These are phyloP conservation scores for Pseudeuparius sepicola DNA, from an alignment of 2,888 invertebrate genomes.

Conservation along the genomic window DNA sequence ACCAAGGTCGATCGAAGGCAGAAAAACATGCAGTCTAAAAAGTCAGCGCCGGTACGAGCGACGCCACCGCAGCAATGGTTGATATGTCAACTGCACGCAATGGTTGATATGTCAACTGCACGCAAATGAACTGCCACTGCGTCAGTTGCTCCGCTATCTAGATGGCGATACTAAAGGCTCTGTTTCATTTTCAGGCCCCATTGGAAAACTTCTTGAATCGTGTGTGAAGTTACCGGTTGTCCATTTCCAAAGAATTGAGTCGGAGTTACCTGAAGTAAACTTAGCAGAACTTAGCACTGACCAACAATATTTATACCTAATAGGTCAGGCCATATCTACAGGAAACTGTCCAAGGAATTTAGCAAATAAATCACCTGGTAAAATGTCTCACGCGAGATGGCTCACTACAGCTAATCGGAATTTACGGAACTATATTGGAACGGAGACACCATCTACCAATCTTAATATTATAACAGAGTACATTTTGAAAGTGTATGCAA, in stretches of 20 bases:
- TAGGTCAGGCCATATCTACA: not conserved
- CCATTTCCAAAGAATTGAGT: slow-evolving; percentile 1
- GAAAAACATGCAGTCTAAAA: too few relatives aligned
- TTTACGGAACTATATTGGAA: slow-evolving; percentile 1
- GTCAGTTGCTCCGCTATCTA: too few relatives aligned
- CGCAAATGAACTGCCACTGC: slow-evolving; percentile 7
- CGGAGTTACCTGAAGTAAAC: not conserved
- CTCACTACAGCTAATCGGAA: slow-evolving; percentile 2
- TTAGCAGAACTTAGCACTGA: slow-evolving; percentile 5
- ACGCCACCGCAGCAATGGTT: too few relatives aligned
- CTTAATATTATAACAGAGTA: slow-evolving; percentile 2
- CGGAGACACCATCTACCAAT: slow-evolving; percentile 2
- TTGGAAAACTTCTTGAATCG: too few relatives aligned
- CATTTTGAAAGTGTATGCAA: slow-evolving; percentile 4
- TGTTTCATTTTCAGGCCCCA: too few relatives aligned
- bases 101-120: not conserved
- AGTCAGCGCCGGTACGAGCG: too few relatives aligned
- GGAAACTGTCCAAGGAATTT: not conserved
- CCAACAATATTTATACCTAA: slow-evolving; percentile 3
- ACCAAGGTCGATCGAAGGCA: too few relatives aligned
- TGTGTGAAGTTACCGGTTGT: too few relatives aligned
- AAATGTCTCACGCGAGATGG: too few relatives aligned
- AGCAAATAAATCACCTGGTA: not conserved
- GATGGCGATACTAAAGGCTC: too few relatives aligned
- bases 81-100: too few relatives aligned